Conservation (phyloP, 2,888 invertebrate species). For the Lycaena phlaeas region DNA sequence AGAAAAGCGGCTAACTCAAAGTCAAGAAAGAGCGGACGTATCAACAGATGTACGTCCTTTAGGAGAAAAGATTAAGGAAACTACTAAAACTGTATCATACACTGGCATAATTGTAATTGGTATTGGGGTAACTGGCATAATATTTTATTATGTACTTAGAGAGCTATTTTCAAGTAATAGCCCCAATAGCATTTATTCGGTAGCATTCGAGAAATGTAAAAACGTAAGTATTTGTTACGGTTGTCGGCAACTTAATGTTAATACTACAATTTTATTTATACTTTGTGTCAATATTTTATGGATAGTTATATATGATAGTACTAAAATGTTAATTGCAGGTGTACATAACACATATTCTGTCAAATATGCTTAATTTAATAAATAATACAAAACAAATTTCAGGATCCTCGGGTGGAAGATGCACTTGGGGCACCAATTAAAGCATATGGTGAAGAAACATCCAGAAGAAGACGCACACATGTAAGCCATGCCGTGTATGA, state of each 20-base stretch:
- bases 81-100: constrained; percentile 91
- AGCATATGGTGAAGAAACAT: constrained; percentile 89
- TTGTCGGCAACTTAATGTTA: no score
- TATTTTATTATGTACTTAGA: constrained; percentile 87
- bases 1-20: constrained; percentile 43
- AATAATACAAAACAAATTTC: no score
- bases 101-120: constrained; percentile 86
- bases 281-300: no score
- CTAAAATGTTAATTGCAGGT: no score
- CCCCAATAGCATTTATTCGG: constrained; percentile 87
- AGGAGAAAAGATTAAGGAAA: constrained; percentile 88
- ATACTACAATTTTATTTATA: no score
- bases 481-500: constrained; percentile 85
- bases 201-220: constrained; percentile 83
- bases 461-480: constrained; percentile 86
- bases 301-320: no score
- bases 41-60: constrained; percentile 76
- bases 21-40: constrained; percentile 50
- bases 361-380: no score
- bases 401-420: constrained; percentile 83
- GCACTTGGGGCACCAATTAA: constrained; percentile 92
- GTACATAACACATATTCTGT: no score
- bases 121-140: constrained; percentile 84
- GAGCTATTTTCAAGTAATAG: constrained; percentile 92
- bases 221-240: constrained; percentile 69